These are phyloP conservation scores for Drosophila neonasuta DNA, from an alignment of 2,888 invertebrate genomes.

Conservation along the genomic window DNA sequence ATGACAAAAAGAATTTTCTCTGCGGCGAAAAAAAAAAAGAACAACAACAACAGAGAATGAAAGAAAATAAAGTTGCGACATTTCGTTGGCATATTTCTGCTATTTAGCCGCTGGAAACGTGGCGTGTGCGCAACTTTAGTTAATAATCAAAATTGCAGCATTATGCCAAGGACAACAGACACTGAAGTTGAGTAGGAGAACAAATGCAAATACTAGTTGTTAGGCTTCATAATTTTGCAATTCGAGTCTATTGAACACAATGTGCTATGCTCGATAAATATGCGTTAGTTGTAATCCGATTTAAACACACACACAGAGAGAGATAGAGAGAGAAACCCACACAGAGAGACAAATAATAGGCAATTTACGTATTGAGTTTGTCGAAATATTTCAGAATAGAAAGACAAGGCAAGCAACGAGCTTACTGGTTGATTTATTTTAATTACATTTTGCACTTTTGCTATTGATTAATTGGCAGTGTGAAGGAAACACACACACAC, in stretches of 20 bases:
- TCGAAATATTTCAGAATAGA: not conserved
- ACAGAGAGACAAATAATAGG: not conserved
- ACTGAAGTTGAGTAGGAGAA: conserved; percentile 11
- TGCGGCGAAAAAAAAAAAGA: conserved; percentile 38
- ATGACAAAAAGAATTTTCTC: conserved; percentile 60
- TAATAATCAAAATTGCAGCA: conserved; percentile 18
- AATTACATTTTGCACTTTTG: conserved; percentile 49
- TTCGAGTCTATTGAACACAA: not conserved
- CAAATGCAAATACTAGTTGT: not conserved
- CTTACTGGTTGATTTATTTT: conserved; percentile 48
- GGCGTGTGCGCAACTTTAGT: conserved; percentile 58
- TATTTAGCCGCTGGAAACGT: conserved; percentile 30
- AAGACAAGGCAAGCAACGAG: not conserved
- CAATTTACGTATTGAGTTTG: not conserved
- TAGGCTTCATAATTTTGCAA: not conserved
- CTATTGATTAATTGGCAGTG: conserved; percentile 51
- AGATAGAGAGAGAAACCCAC: too few species aligned
- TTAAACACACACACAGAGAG: not conserved
- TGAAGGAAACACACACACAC: conserved; percentile 13
- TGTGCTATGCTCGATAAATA: not conserved
- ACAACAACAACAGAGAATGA: not conserved
- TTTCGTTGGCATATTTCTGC: conserved; percentile 38
- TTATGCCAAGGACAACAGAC: conserved; percentile 31
- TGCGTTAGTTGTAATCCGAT: conserved; percentile 2
- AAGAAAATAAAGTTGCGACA: conserved; percentile 16